Conservation (phyloP, 2,113 vertebrate species). For the Aspiorhynchus laticeps region DNA sequence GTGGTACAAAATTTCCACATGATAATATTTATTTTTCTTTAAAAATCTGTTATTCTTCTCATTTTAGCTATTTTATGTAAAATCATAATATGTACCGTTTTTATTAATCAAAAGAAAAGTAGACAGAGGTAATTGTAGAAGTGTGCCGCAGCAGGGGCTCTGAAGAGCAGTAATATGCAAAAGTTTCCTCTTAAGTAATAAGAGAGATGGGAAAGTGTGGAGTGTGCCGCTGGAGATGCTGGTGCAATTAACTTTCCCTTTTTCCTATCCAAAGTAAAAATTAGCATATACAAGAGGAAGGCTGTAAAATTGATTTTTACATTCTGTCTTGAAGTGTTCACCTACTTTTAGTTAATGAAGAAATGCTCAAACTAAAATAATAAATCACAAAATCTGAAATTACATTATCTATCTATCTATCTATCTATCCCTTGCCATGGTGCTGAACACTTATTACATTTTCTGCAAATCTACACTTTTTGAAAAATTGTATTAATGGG, state of each 20-base stretch:
- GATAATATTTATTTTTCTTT: background rate
- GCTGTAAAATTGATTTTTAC: slow-evolving; percentile 23
- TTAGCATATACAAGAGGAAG: background rate
- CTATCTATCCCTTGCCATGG: background rate
- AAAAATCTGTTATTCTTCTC: background rate
- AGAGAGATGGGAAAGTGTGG: slow-evolving; percentile 38
- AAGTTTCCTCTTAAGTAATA: slow-evolving; percentile 40
- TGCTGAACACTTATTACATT: background rate
- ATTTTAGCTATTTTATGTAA: background rate
- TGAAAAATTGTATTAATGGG: background rate
- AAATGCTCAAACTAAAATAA: slow-evolving; percentile 1
- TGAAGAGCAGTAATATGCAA: slow-evolving; percentile 43
- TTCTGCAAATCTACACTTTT: no score
- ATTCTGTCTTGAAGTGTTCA: slow-evolving; percentile 2
- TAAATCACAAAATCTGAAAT: background rate
- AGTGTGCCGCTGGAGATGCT: slow-evolving; percentile 3
- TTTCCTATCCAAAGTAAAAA: background rate
- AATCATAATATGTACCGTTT: background rate
- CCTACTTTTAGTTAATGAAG: slow-evolving; percentile 7
- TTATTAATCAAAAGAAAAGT: background rate
- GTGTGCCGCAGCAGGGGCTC: slow-evolving; percentile 31
- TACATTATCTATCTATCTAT: background rate
- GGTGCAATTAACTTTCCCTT: background rate
- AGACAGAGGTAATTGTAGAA: slow-evolving; percentile 60
- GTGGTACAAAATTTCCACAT: background rate